A percentile compares a stretch with the other conserved stretches of the same genome.
These are phyloP conservation scores for Todus mexicanus DNA, from an alignment of 2,797 vertebrate genomes.

Conservation along the genomic window DNA sequence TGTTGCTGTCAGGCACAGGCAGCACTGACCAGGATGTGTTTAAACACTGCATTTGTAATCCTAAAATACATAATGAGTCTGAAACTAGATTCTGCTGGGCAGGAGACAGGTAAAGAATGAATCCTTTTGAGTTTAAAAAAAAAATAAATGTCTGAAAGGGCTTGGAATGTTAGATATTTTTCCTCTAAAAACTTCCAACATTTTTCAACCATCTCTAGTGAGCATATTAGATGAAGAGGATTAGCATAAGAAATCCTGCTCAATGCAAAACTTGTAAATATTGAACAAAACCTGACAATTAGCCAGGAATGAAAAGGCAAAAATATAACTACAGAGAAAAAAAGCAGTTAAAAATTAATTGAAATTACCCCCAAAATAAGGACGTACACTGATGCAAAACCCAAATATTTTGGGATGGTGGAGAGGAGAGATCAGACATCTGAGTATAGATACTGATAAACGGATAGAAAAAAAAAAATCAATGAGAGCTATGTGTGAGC, in stretches of 20 bases:
- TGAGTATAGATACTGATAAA: background rate
- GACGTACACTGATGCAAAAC: background rate
- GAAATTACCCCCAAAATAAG: constrained; percentile 5
- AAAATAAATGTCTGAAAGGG: background rate
- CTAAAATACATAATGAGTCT: background rate
- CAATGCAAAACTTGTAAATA: constrained; percentile 45
- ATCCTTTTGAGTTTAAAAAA: background rate
- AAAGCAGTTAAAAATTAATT: constrained; percentile 43
- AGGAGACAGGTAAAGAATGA: background rate
- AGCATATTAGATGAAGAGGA: constrained; percentile 50
- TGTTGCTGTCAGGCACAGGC: background rate
- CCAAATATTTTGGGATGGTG: background rate
- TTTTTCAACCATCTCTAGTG: background rate
- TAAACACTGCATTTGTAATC: background rate
- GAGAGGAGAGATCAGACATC: background rate
- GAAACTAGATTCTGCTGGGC: background rate
- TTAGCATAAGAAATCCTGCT: constrained; percentile 47
- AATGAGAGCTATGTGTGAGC: background rate
- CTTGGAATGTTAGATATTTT: background rate
- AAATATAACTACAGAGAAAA: constrained; percentile 28
- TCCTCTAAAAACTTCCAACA: background rate
- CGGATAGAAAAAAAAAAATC: constrained; percentile 21
- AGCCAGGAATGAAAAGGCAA: background rate
- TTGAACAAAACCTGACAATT: constrained; percentile 59
- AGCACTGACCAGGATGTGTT: background rate